These are phyloP conservation scores for Malaclemys terrapin DNA, from an alignment of 2,113 vertebrate genomes.

Conservation along the genomic window DNA sequence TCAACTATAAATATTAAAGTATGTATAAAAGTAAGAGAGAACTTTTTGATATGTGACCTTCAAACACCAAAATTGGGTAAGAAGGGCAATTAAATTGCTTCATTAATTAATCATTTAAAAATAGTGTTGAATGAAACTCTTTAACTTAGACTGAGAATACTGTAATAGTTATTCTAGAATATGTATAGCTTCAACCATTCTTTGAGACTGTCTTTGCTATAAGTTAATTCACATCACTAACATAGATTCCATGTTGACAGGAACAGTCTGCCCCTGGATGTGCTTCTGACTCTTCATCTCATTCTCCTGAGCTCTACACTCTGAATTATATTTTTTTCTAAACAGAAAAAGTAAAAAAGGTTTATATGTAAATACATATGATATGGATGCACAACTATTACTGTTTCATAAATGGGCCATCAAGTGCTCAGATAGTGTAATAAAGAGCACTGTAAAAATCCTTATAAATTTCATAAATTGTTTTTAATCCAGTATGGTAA, in stretches of 20 bases:
- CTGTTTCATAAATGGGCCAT: background rate
- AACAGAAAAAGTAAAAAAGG: background rate
- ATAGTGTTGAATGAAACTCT: no score
- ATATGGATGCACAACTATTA: background rate
- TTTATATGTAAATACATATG: background rate
- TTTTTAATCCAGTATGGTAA: background rate
- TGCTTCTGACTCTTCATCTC: background rate
- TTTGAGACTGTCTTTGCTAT: background rate
- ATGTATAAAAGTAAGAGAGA: background rate
- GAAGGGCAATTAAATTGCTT: background rate
- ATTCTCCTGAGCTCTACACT: background rate
- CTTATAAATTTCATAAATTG: background rate
- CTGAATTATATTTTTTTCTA: background rate
- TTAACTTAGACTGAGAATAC: fast-evolving
- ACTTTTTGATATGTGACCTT: constrained; percentile 60
- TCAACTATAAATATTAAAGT: constrained; percentile 54
- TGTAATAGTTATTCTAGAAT: background rate
- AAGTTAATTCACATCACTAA: background rate
- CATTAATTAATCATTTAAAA: no score
- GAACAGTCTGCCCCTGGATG: background rate
- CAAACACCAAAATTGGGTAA: constrained; percentile 11
- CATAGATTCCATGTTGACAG: background rate
- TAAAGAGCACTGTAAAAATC: background rate
- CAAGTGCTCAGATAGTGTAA: background rate
- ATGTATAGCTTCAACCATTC: background rate